Evolutionary conservation across 1,140 invertebrate species (phyloP).

Genomic region (Nymphalis io): DNA sequence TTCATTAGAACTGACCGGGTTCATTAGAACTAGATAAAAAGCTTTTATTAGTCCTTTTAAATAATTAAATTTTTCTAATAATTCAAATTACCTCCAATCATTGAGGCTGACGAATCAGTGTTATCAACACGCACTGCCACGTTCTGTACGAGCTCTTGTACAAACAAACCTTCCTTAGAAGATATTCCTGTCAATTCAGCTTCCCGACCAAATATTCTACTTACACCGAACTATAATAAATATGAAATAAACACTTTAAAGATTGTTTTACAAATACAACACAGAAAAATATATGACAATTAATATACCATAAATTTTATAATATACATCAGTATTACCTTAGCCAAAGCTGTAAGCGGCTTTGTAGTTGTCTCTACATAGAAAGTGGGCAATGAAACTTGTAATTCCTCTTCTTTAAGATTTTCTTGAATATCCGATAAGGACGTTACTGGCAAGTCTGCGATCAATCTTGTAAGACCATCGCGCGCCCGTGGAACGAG

Average conservation of each 20-base stretch:
- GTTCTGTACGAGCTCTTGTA: slow-evolving; percentile 83
- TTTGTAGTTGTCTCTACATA: slow-evolving; percentile 78
- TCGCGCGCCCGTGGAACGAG: slow-evolving; percentile 80
- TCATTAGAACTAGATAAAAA: too few relatives aligned
- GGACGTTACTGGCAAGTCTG: slow-evolving; percentile 71
- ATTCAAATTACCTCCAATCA: slow-evolving; percentile 39
- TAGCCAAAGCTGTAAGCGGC: slow-evolving; percentile 75
- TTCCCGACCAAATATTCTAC: slow-evolving; percentile 81
- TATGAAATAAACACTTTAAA: neutral
- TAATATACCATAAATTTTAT: neutral
- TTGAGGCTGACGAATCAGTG: slow-evolving; percentile 46
- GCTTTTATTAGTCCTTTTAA: too few relatives aligned
- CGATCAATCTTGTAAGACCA: slow-evolving; percentile 74
- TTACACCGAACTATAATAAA: slow-evolving; percentile 79
- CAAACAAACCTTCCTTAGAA: slow-evolving; percentile 79
- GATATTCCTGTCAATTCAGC: slow-evolving; percentile 82
- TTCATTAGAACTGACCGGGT: too few relatives aligned
- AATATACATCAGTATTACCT: slow-evolving; percentile 52
- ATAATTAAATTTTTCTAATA: neutral
- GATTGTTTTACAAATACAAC: neutral
- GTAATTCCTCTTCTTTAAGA: slow-evolving; percentile 62
- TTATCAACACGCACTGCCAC: slow-evolving; percentile 83
- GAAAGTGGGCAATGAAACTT: slow-evolving; percentile 73
- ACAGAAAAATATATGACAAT: neutral
- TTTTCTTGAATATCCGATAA: slow-evolving; percentile 68